These are phyloP conservation scores for Euthynnus affinis DNA, from an alignment of 2,797 vertebrate species.

Conservation along the genomic window DNA sequence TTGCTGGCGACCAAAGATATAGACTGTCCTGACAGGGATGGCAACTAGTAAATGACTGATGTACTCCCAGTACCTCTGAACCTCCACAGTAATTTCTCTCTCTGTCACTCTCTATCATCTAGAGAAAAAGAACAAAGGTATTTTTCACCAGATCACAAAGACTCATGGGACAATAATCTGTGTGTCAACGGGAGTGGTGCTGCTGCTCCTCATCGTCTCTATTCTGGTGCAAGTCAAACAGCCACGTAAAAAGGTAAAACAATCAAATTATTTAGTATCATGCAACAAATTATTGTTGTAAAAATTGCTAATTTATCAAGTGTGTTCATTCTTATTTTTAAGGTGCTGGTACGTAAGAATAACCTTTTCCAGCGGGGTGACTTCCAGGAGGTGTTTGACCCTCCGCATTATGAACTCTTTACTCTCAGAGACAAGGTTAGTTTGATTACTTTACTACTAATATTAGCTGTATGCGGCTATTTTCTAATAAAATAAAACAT, in stretches of 20 bases:
- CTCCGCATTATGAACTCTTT: conserved; percentile 95
- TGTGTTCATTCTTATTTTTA: conserved; percentile 30
- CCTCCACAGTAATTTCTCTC: conserved; percentile 16
- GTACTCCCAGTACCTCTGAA: conserved; percentile 13
- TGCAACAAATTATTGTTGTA: background rate
- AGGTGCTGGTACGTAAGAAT: conserved; percentile 83
- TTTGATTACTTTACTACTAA: conserved; percentile 15
- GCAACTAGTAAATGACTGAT: conserved; percentile 29
- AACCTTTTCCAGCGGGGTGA: conserved; percentile 87
- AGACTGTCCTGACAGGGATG: conserved; percentile 9
- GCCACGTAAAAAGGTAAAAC: conserved; percentile 92
- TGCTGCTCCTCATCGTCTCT: conserved; percentile 94
- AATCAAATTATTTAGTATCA: background rate
- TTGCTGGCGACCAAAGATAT: conserved; percentile 42
- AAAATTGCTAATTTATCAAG: background rate
- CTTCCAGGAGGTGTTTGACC: conserved; percentile 93
- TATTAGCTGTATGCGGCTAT: background rate
- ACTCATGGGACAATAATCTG: conserved; percentile 94
- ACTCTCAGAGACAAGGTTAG: conserved; percentile 89
- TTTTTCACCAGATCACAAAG: conserved; percentile 93
- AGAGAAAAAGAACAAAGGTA: conserved; percentile 91
- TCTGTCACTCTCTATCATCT: conserved; percentile 36
- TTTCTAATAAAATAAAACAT: background rate
- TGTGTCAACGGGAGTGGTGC: conserved; percentile 92
- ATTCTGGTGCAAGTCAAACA: conserved; percentile 95